phyloP scores from a whole-genome alignment of 64 coral and sea anemone genomes.

The Platygyra sinensis region DNA sequence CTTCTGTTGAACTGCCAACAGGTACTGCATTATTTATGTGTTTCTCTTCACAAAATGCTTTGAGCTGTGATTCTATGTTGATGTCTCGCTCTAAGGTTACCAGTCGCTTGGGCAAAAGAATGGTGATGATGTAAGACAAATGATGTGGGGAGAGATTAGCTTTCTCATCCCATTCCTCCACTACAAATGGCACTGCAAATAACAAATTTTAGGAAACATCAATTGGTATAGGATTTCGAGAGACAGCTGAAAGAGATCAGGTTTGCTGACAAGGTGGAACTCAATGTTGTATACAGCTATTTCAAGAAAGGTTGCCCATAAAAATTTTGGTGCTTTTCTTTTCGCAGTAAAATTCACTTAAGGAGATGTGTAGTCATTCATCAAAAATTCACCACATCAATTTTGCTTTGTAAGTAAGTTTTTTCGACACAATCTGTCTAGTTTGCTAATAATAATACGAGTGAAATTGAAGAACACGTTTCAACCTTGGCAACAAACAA shows the following conservation, averaged over 20 bases:
- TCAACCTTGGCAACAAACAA: slow-evolving; percentile 1
- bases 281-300: background rate
- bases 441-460: slow-evolving; percentile 10
- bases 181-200: slow-evolving; percentile 60
- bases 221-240: background rate
- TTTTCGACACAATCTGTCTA: background rate
- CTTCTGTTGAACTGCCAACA: slow-evolving; percentile 54
- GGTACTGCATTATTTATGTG: slow-evolving; percentile 45
- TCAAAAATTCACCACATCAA: background rate
- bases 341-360: background rate
- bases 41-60: slow-evolving; percentile 58
- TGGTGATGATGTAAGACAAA: slow-evolving; percentile 52
- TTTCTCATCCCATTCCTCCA: slow-evolving; percentile 56
- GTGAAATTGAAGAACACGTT: background rate
- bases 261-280: background rate
- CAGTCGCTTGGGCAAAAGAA: slow-evolving; percentile 45
- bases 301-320: background rate
- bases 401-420: background rate
- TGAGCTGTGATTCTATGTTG: slow-evolving; percentile 57
- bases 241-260: background rate
- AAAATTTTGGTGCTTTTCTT: background rate
- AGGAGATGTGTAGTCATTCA: background rate
- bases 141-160: slow-evolving; percentile 50
- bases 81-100: slow-evolving; percentile 53
- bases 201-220: background rate